These are phyloP conservation scores for Gulo gulo DNA, from an alignment of 2,113 vertebrate genomes.

Conservation along the genomic window DNA sequence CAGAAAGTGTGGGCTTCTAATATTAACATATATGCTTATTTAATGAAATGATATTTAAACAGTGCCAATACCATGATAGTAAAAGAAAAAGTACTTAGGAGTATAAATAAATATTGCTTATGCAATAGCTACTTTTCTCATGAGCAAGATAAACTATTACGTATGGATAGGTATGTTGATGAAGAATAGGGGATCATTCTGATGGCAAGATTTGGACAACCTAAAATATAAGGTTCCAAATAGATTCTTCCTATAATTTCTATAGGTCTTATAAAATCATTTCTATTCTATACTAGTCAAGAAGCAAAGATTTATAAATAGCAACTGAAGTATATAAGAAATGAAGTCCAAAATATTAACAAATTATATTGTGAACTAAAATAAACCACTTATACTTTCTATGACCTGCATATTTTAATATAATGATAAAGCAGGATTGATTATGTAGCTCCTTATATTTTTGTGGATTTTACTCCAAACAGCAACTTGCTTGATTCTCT, in stretches of 20 bases:
- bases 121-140: not conserved
- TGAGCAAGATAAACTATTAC: not conserved
- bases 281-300: not conserved
- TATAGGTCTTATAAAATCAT: not conserved
- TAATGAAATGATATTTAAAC: slow-evolving; percentile 17
- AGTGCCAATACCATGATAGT: not conserved
- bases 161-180: not conserved
- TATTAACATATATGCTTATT: not conserved
- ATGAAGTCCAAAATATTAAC: not conserved
- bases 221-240: not conserved
- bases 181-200: not conserved
- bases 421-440: not conserved
- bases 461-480: not conserved
- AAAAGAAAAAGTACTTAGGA: not conserved
- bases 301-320: not conserved
- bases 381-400: not conserved
- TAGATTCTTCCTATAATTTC: not conserved
- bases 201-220: not conserved
- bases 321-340: not conserved
- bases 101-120: not conserved
- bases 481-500: not conserved
- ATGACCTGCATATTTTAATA: not conserved
- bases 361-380: not conserved
- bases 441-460: not conserved
- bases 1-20: not conserved